phyloP scores from a whole-genome alignment of 2,797 vertebrate species.

The Tragopan temminckii region DNA sequence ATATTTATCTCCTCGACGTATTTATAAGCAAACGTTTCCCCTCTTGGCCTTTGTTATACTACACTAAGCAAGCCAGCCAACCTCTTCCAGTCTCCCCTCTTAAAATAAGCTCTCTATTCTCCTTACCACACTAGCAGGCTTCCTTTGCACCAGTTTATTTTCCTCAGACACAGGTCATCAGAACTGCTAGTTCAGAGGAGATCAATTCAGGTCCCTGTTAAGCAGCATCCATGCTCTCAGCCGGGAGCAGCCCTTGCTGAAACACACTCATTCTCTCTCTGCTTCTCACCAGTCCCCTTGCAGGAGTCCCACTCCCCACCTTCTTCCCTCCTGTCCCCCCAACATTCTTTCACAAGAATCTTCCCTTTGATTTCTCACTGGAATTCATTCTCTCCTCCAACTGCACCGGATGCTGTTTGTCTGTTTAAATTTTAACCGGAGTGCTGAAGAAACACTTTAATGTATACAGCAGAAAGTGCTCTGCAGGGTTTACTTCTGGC shows the following conservation, averaged over 20 bases:
- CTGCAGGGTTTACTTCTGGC: background rate
- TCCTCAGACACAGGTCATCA: background rate
- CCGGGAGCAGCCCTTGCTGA: background rate
- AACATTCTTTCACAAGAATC: background rate
- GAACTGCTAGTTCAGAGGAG: background rate
- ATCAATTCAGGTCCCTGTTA: conserved; percentile 17
- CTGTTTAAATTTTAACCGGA: background rate
- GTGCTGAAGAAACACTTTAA: background rate
- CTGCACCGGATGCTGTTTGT: background rate
- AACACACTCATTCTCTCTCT: background rate
- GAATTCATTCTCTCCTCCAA: background rate
- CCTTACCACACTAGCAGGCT: background rate
- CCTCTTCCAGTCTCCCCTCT: background rate
- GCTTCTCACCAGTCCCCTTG: background rate
- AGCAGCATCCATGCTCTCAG: background rate
- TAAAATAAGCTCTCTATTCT: conserved; percentile 10
- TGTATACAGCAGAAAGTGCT: background rate
- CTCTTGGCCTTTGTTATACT: background rate
- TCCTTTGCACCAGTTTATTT: background rate
- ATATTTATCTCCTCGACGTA: conserved; percentile 20
- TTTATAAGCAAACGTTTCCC: conserved; percentile 2
- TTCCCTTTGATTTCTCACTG: background rate
- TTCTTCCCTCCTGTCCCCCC: background rate
- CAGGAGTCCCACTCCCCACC: background rate
- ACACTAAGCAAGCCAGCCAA: conserved; percentile 11